These are phyloP conservation scores for Acomys russatus DNA, from an alignment of 2,797 vertebrate species.

Conservation along the genomic window DNA sequence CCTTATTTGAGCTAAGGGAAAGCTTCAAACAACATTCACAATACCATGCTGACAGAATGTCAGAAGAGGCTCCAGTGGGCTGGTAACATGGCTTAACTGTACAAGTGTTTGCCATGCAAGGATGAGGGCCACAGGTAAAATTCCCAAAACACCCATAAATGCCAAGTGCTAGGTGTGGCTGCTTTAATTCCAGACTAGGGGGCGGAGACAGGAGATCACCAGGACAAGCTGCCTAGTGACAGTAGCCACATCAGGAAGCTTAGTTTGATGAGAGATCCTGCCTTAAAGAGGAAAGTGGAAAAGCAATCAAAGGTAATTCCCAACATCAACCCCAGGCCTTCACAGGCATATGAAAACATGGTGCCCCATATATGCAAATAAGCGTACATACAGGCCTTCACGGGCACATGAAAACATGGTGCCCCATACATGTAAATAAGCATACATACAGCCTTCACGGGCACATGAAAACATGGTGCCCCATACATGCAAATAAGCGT, in stretches of 20 bases:
- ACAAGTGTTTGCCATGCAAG: not conserved
- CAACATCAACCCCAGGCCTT: not conserved
- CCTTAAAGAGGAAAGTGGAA: not conserved
- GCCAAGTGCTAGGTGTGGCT: not conserved
- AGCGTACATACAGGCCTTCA: not conserved
- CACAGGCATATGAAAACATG: not conserved
- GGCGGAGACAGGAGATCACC: not conserved
- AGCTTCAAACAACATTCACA: slow-evolving; percentile 5
- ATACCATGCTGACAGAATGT: not conserved
- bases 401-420: not conserved
- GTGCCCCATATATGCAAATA: not conserved
- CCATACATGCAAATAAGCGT: not conserved
- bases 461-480: not conserved
- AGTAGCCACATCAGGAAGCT: not conserved
- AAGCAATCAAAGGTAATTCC: not conserved
- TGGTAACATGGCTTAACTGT: not conserved
- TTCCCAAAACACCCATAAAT: not conserved
- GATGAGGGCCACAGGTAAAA: not conserved
- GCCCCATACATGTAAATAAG: not conserved
- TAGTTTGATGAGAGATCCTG: not conserved
- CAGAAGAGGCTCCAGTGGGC: not conserved
- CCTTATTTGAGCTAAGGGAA: not conserved
- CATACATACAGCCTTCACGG: not conserved
- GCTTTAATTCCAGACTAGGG: not conserved
- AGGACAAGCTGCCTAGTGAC: not conserved